Base-by-base conservation (phyloP, 2,797 vertebrate genomes). In the Adrianichthys oophorus region DNA sequence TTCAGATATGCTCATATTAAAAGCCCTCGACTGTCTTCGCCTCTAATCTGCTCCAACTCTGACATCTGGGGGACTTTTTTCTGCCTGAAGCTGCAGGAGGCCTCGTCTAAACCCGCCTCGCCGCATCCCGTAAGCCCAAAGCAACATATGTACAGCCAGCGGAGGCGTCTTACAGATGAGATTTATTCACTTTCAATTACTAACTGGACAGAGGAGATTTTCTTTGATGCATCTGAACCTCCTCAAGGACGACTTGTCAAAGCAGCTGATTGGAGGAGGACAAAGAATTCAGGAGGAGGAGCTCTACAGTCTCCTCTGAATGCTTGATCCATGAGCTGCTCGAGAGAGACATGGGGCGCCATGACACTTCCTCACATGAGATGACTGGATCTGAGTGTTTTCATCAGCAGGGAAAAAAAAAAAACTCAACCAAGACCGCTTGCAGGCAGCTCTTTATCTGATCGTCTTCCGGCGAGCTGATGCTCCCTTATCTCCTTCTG, bases 161-260 rank as follows among this genome's bases (percentile, higher is more conserved):
- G 12, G 10, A 12, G 32, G 32, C 32, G 32, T 10, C 32, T 12
- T 37, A 37, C 12, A 37, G 32, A 37, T 37, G 32, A 37, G 2
- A 37, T 37, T 3, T 37, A 37, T 37, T 37, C 32, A 37, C 10
- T 37, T 32, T 32, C 8, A 7, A 32, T 32, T 10, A 12, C 8
- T 37, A 37, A 37, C 10, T 37, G 32, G 32, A 13, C 26, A 12
- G 29, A 37, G 32, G 32, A 37, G 32, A 37, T 37, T 37, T 12
- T 2, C 10, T 12, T 37, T 37, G 32, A 37, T 37, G 32, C 32
- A 37, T 37, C 32, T 37, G 29, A 32, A 32, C 29, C 29, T 62
- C 72, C 53, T 46, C 57, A 45, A 17, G 29, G 44, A 67, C 37
- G 45, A 67, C 59, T 43, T 70, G 60, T 57, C 52, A 15, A 57